A percentile compares a stretch with the other conserved stretches of the same genome.
Conservation (phyloP, 1,140 invertebrate species). For the Pogonus chalceus region DNA sequence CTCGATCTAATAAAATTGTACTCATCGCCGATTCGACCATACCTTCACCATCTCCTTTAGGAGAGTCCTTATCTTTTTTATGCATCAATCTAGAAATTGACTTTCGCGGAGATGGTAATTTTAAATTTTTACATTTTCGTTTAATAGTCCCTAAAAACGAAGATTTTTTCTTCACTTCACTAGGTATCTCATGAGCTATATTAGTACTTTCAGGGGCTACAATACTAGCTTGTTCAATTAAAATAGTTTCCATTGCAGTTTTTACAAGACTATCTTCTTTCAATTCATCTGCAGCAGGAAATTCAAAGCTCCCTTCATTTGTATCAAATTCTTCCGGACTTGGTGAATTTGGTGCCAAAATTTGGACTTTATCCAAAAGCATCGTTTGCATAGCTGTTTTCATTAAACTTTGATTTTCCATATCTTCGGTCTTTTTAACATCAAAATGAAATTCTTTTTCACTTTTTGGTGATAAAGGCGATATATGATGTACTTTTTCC, state of each 20-base stretch:
- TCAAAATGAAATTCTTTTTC: no score
- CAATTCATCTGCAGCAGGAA: constrained; percentile 17
- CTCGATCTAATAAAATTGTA: constrained; percentile 24
- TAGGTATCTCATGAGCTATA: background rate
- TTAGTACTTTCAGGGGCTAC: constrained; percentile 18
- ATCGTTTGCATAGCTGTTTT: constrained; percentile 43
- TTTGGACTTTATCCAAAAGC: constrained; percentile 37
- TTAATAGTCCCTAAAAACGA: constrained; percentile 13
- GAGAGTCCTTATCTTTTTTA: constrained; percentile 7
- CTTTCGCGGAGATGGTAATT: background rate
- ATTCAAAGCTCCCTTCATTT: constrained; percentile 10
- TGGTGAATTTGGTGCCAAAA: constrained; percentile 22
- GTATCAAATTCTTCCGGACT: background rate
- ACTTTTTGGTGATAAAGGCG: no score
- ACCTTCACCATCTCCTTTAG: constrained; percentile 17
- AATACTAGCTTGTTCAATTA: constrained; percentile 33
- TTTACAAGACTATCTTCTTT: constrained; percentile 26
- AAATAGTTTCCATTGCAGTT: constrained; percentile 33
- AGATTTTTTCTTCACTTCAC: constrained; percentile 10
- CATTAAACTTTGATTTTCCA: constrained; percentile 22
- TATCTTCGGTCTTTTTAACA: no score
- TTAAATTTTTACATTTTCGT: constrained; percentile 12
- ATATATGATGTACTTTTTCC: no score
- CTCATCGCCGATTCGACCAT: constrained; percentile 22
- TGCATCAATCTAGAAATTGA: constrained; percentile 11